These are phyloP conservation scores for Lysiphlebus fabarum DNA, from an alignment of 1,140 invertebrate species.

Conservation along the genomic window DNA sequence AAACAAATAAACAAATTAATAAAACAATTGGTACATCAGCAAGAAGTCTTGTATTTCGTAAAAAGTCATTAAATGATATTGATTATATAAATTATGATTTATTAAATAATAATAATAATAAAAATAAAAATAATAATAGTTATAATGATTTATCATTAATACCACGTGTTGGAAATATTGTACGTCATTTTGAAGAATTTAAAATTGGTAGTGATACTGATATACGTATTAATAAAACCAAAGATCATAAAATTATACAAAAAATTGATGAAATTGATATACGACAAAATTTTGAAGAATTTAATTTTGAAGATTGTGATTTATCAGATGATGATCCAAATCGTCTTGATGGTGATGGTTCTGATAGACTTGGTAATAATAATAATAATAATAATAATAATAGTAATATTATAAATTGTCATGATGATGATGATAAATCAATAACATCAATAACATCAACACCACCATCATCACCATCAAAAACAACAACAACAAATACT, in stretches of 20 bases:
- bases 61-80: slow-evolving; percentile 20
- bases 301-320: slow-evolving; percentile 73
- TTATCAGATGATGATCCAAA: slow-evolving; percentile 63
- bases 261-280: slow-evolving; percentile 61
- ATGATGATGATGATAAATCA: slow-evolving; percentile 30
- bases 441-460: slow-evolving; percentile 22
- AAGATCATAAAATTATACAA: slow-evolving; percentile 24
- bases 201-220: slow-evolving; percentile 46
- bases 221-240: slow-evolving; percentile 27
- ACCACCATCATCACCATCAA: no score
- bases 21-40: slow-evolving; percentile 25
- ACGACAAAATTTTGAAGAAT: slow-evolving; percentile 76
- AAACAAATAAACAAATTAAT: slow-evolving; percentile 28
- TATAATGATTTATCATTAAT: slow-evolving; percentile 20
- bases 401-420: slow-evolving; percentile 32
- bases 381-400: slow-evolving; percentile 29
- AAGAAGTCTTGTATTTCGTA: slow-evolving; percentile 41
- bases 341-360: slow-evolving; percentile 59
- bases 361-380: slow-evolving; percentile 54
- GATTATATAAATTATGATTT: slow-evolving; percentile 21
- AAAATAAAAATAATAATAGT: slow-evolving; percentile 35
- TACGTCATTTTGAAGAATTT: slow-evolving; percentile 52
- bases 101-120: slow-evolving; percentile 32
- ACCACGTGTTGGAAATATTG: slow-evolving; percentile 41
- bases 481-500: no score